Evolutionary conservation across 2,113 vertebrate species (phyloP), one percentile per base, ranked within the genome.

Genomic region (Halcyon malimbica): DNA sequence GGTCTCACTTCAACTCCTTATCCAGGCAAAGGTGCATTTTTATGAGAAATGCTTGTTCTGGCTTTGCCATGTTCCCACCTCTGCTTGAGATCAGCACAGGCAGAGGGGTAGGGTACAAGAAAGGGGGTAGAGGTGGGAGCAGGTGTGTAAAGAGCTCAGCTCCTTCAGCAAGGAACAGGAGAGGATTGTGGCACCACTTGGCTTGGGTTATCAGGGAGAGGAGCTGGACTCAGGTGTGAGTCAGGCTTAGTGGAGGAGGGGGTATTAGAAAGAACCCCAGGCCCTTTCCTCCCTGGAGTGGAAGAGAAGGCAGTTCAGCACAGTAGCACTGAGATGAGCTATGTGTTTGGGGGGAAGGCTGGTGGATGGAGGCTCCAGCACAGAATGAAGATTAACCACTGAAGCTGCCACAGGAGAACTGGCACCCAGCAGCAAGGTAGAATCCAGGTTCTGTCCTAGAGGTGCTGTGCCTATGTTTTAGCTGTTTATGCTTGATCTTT

Each of bases 271-370:
- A 74, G 71, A n/a, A 71, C 2, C 8, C 4, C 11, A 56, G 33
- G 17, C 4, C 5, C 15, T 20, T 88, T 41, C 4, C 64, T 77
- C 10, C 10, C 0, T 2, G 12, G 29, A 10, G 4, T 16, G 18
- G 9, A 63, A 51, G 41, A 67, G 21, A 39, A 42, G 12, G 11
- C n/a, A 76, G 29, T 51, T 57, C 74, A 85, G 16, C 4, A 8
- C 23, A 37, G 16, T 3, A 33, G n/a, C 3, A 35, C 20, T 10
- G 33, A 83, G 67, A 41, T 10, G 5, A 70, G 13, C 8, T 1
- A 2, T 21, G 31, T 29, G 48, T 71, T 51, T 86, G 11, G n/a
- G 41, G 29, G 37, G 62, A 46, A 79, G 48, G 18, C 21, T 81
- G 44, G 12, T 21, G 39, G 16, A 7, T 18, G 17, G n/a, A 65